These are phyloP conservation scores for Idris sp. DNA, from an alignment of 1,140 invertebrate genomes.

Conservation along the genomic window DNA sequence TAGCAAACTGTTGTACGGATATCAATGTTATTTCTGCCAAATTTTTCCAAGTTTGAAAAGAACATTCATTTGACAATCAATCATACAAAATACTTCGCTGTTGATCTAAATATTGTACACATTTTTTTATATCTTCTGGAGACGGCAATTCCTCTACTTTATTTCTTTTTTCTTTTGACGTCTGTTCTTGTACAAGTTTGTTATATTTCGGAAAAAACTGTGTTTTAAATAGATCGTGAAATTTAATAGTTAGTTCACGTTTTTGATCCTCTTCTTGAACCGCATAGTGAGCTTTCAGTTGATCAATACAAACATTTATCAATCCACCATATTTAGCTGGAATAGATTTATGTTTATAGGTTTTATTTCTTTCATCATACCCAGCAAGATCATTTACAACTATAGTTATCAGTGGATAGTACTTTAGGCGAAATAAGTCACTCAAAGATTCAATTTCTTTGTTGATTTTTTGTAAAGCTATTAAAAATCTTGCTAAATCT, in stretches of 20 bases:
- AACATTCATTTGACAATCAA: conserved; percentile 1
- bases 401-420: neutral
- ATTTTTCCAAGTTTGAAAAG: neutral
- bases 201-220: too few relatives aligned
- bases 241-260: too few relatives aligned
- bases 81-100: conserved; percentile 1
- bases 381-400: neutral
- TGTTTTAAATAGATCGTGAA: too few relatives aligned
- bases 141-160: neutral
- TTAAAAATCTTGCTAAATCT: conserved; percentile 2
- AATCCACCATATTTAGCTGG: neutral
- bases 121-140: neutral
- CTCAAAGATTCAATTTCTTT: neutral
- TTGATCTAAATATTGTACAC: too few relatives aligned
- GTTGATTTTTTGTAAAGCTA: neutral
- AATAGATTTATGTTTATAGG: too few relatives aligned
- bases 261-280: too few relatives aligned
- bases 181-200: too few relatives aligned
- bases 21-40: conserved; percentile 9
- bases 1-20: conserved; percentile 7
- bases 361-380: too few relatives aligned
- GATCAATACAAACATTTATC: too few relatives aligned
- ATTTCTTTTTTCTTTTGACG: conserved; percentile 2
- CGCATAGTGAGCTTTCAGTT: too few relatives aligned
- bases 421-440: conserved; percentile 3